A percentile compares a stretch with the other conserved stretches of the same genome.
phyloP scores from a whole-genome alignment of 1,140 invertebrate genomes.

The Maniola jurtina region DNA sequence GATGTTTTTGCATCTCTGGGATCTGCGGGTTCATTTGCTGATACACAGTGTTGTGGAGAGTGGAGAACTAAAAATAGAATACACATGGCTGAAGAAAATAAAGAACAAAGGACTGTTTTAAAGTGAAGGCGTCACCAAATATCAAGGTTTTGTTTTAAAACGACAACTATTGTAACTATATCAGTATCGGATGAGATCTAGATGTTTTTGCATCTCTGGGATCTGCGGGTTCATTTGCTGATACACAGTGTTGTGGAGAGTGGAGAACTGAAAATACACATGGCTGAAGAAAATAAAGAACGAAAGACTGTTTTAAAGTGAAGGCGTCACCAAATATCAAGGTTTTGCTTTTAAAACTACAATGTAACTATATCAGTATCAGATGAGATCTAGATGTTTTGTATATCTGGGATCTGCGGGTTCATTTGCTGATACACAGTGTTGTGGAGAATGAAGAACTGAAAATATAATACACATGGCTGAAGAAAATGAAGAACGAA shows the following conservation, averaged over 20 bases:
- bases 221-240: constrained; percentile 40
- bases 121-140: too few species aligned
- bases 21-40: constrained; percentile 40
- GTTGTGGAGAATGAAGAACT: constrained; percentile 4
- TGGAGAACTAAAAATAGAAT: neutral
- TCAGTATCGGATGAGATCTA: constrained; percentile 55
- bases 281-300: too few species aligned
- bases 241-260: constrained; percentile 34
- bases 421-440: constrained; percentile 39
- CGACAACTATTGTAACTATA: constrained; percentile 68
- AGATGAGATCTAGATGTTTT: constrained; percentile 57
- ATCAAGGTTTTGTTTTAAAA: constrained; percentile 72
- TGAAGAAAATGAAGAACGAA: too few species aligned
- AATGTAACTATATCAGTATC: constrained; percentile 62
- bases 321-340: constrained; percentile 72
- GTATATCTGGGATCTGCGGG: constrained; percentile 49
- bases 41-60: constrained; percentile 34
- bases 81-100: too few species aligned
- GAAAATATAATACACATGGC: neutral
- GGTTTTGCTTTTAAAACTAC: constrained; percentile 71
- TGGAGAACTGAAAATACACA: neutral
- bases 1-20: constrained; percentile 54
- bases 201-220: constrained; percentile 54
- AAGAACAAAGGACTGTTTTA: too few species aligned
- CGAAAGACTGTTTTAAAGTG: too few species aligned